Base-by-base conservation (phyloP, 2,113 vertebrate genomes). In the Ceratotherium simum region DNA sequence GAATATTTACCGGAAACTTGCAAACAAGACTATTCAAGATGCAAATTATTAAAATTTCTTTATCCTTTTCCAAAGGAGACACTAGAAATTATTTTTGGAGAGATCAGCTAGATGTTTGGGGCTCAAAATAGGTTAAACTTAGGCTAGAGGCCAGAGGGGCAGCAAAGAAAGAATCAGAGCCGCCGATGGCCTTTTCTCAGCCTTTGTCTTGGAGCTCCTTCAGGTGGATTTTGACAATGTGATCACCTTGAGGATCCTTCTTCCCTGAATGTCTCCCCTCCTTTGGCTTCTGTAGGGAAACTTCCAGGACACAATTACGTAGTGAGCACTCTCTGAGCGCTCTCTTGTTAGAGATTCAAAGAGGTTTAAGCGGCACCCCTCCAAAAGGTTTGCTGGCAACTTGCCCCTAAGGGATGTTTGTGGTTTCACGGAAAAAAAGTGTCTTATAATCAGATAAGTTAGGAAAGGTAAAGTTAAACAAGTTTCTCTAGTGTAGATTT, bases 41-140 rank as follows among this genome's bases (percentile, higher is more conserved):
- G 80, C 13, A 23, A 33, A 56, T 42, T 25, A 21, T 54, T 86
- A 60, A 64, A 36, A 64, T n/a, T 16, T 60, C 48, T 65, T 86
- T 46, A 16, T 65, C 17, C 23, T 79, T 85, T 84, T 65, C 70
- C 36, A 58, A 91, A 84, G 64, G 8, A 96, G 93, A 60, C 33
- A 42, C 4, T 36, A 6, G 46, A 18, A 79, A 70, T 80, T 12
- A n/a, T 85, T 84, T 96, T 39, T 88, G 51, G 64, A 65, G 42
- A 56, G 14, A 88, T 31, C 11, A 23, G 2, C 62, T n/a, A 58
- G 39, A 56, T 3, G 8, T 81, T 7, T 18, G 13, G n/a, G 42
- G 36, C 10, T 92, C 64, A 36, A 31, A 86, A 72, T 21, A 69
- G 29, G 9, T 70, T 75, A 16, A 33, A 73, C 3, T 13, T 46